Conservation (phyloP, 2,888 invertebrate species). For the Rhaphigaster nebulosa region DNA sequence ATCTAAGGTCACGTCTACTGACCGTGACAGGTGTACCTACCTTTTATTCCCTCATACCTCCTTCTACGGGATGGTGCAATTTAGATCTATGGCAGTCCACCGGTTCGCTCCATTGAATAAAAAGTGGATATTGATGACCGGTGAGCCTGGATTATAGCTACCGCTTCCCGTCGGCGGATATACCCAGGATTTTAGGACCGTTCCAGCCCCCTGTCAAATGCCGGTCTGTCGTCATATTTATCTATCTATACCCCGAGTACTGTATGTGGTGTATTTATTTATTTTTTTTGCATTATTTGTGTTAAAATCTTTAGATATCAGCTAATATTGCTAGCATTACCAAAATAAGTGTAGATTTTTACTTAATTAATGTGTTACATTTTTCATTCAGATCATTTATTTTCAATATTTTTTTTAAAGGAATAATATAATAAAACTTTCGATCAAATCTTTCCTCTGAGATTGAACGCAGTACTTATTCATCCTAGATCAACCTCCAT, state of each 20-base stretch:
- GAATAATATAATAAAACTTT: no score
- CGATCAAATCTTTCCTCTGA: no score
- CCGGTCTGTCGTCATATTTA: constrained; percentile 15
- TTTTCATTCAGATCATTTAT: no score
- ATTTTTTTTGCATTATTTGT: not conserved
- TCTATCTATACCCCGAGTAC: not conserved
- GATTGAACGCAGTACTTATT: no score
- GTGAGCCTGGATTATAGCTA: not conserved
- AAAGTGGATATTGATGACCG: constrained; percentile 44
- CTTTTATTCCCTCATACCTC: not conserved
- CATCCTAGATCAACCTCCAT: no score
- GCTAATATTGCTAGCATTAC: not conserved
- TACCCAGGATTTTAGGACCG: constrained; percentile 11
- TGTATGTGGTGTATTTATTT: not conserved
- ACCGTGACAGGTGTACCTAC: not conserved
- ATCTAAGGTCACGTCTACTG: not conserved
- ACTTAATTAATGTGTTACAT: no score
- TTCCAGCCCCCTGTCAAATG: not conserved
- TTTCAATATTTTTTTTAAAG: no score
- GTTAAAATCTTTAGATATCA: not conserved
- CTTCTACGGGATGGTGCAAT: not conserved
- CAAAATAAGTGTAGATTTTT: not conserved
- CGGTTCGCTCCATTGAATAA: constrained; percentile 41
- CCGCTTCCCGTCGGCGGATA: not conserved
- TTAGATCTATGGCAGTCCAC: not conserved